Evolutionary conservation across 2,888 invertebrate genomes (phyloP), one percentile per base, ranked within the genome.

Genomic region (Lochmaea capreae): DNA sequence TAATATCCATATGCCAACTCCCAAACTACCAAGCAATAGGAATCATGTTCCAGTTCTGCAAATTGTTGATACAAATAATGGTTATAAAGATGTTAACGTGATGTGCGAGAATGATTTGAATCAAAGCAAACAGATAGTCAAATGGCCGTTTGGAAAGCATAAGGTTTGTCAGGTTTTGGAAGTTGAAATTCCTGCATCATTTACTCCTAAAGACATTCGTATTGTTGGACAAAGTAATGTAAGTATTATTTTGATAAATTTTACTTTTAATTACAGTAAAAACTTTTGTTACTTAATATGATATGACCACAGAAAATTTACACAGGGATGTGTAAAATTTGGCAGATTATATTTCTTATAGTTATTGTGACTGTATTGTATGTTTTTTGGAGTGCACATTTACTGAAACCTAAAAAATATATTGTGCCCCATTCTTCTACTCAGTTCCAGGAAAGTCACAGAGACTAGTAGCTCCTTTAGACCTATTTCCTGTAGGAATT

Each of bases 101-200:
- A 78, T 78, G 18, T 77, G 71, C 54, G 80, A 79, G 14, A 78
- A 81, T 59, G 80, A 80, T 42, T 75, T 71, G 22, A 67, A 59
- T 68, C 65, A 66, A 57, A 65, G 65, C 46, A 52, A 72, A n/a
- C 75, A 78, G 18, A 71, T 76, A 59, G 82, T 85, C 39, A 86
- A 86, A 75, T 90, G 90, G 90, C 88, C 89, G 81, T 90, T 90
- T 81, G 89, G 90, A 54, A 87, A 86, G n/a, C 89, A 90, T 79
- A 87, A 86, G 80, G 89, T 90, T 79, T 88, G 88, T 57, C 88
- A 88, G 76, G 89, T 90, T 76, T 87, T 89, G 16, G 84, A 85
- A 78, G 79, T 85, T 10, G 82, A 83, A 52, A 75, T 85, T 58
- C 79, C 81, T 5, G 80, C 80, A 65, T 78, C 76, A 54, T 78